A percentile compares a stretch with the other conserved stretches of the same genome.
phyloP scores from a whole-genome alignment of 2,888 invertebrate genomes.

The Microctonus brassicae region DNA sequence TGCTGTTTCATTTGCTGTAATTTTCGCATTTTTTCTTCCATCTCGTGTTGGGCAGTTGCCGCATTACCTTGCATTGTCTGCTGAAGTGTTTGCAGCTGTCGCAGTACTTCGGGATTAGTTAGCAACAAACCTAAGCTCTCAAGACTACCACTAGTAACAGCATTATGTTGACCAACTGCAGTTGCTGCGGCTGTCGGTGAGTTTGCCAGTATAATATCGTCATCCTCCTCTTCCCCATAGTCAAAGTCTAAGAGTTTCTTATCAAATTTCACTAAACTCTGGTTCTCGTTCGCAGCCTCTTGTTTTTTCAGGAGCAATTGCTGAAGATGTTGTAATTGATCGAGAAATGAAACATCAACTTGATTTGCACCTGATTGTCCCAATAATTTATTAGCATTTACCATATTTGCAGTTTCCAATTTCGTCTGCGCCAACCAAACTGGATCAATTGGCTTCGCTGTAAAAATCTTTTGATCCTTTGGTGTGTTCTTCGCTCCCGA shows the following conservation, averaged over 20 bases:
- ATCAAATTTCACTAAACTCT: slow-evolving; percentile 79
- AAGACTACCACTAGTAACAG: slow-evolving; percentile 57
- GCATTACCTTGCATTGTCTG: slow-evolving; percentile 64
- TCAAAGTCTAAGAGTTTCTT: slow-evolving; percentile 90
- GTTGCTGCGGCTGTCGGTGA: slow-evolving; percentile 69
- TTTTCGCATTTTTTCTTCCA: slow-evolving; percentile 79
- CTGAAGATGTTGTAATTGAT: slow-evolving; percentile 77
- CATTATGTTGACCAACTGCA: slow-evolving; percentile 54
- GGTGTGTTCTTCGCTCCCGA: slow-evolving; percentile 59
- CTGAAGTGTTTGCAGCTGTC: slow-evolving; percentile 88
- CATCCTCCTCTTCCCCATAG: slow-evolving; percentile 93
- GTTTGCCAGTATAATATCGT: slow-evolving; percentile 69
- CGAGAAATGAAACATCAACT: slow-evolving; percentile 66
- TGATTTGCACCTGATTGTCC: slow-evolving; percentile 62
- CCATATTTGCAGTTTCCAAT: slow-evolving; percentile 66
- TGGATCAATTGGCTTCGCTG: slow-evolving; percentile 66
- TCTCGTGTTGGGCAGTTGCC: slow-evolving; percentile 73
- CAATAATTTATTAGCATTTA: slow-evolving; percentile 60
- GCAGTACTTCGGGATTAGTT: slow-evolving; percentile 72
- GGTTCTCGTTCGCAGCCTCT: slow-evolving; percentile 66
- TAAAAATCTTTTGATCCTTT: slow-evolving; percentile 65
- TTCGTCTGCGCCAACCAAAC: slow-evolving; percentile 68
- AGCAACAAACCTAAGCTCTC: slow-evolving; percentile 65
- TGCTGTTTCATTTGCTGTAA: slow-evolving; percentile 80
- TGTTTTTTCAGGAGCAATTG: slow-evolving; percentile 72